Base-by-base conservation (phyloP, 2,888 invertebrate genomes). In the Endomychus coccineus region DNA sequence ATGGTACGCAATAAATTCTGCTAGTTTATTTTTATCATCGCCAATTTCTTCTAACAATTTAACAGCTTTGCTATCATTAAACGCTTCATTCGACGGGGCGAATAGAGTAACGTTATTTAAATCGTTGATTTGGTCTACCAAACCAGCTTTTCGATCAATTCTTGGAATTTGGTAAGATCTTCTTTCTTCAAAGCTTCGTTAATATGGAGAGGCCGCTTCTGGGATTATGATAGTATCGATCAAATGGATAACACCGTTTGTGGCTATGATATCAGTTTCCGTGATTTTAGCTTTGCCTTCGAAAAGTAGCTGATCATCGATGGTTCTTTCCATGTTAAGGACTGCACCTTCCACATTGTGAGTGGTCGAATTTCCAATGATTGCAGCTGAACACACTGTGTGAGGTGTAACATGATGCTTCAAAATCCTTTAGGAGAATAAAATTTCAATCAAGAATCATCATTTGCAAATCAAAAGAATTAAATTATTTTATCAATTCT, bases 211-310 rank as follows among this genome's bases (percentile, higher is more conserved):
- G n/a, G 66, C 65, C 13, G 74, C 71, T 43, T 78, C 73, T 1
- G 81, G 80, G 34, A 80, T 70, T 27, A 83, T 56, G 15, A 83
- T 71, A 2, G 71, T 70, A 50, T 83, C 80, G 43, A 83, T 71
- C 16, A 78, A 67, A 57, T 83, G 80, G 16, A 84, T 56, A 2
- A 83, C 80, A n/a, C 83, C 84, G 61, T 84, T 82, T 2, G 75
- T 78, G 7, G 74, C 80, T 62, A 83, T 72, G 16, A 76, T 64
- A 55, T 83, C 83, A 3, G 67, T 59, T 36, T 70, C 71, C 4
- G 71, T 57, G 15, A 80, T 69, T 54, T 74, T 73, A 1, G 75
- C 74, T 29, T 70, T 68, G 10, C 74, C 71, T 47, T 75, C 74
- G 15, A 80, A 70, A 22, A 73, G 62, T 21, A 78, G 54, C 39